Conservation (phyloP, 2,113 vertebrate genomes). For the Polypterus bichir region DNA sequence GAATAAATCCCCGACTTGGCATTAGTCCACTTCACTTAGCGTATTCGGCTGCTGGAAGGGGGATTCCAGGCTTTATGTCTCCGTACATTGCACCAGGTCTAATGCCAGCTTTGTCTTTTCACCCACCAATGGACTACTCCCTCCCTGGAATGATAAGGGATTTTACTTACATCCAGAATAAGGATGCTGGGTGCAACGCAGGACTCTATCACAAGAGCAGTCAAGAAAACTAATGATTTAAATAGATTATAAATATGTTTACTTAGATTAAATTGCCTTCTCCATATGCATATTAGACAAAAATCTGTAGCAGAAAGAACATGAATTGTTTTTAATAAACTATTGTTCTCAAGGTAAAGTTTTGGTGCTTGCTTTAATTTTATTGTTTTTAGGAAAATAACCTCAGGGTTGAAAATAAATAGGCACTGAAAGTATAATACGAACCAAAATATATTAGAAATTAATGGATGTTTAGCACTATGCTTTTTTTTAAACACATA, state of each 20-base stretch:
- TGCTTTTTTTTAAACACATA: no score
- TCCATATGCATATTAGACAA: no score
- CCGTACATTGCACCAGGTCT: constrained; percentile 62
- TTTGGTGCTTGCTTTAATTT: no score
- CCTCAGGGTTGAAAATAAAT: no score
- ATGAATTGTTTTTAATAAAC: no score
- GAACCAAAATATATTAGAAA: no score
- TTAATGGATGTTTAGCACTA: no score
- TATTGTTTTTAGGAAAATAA: no score
- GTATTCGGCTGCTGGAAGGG: constrained; percentile 53
- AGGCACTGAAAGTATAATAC: no score
- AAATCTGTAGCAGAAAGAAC: no score
- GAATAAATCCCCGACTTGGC: constrained; percentile 51
- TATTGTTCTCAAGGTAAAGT: no score
- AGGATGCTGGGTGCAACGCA: constrained; percentile 42
- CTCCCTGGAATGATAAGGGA: constrained; percentile 62
- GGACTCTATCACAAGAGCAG: constrained; percentile 43
- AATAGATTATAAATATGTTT: neutral
- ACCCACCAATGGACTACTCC: constrained; percentile 53
- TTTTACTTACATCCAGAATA: constrained; percentile 51
- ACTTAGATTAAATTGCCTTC: no score
- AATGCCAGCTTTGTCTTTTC: constrained; percentile 61
- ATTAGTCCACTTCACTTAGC: constrained; percentile 55
- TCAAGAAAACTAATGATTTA: constrained; percentile 38
- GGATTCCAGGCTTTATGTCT: constrained; percentile 52